Evolutionary conservation across 2,888 invertebrate genomes (phyloP).

Genomic region (Campoletis raptor): DNA sequence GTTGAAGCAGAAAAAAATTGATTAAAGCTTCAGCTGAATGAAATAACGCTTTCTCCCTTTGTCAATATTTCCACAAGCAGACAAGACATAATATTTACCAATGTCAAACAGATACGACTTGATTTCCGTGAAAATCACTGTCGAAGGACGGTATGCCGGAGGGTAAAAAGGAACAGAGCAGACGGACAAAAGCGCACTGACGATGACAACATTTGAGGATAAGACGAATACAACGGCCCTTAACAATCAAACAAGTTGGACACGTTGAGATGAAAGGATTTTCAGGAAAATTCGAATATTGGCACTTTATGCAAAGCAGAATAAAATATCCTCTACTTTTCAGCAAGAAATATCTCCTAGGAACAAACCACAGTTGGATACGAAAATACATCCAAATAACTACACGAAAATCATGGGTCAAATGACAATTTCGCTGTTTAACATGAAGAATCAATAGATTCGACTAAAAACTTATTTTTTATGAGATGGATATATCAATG

Average conservation of each 20-base stretch:
- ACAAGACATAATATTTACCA: constrained; percentile 16
- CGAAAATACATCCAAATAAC: neutral
- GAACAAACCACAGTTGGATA: neutral
- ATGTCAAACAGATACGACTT: constrained; percentile 9
- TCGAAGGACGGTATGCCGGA: neutral
- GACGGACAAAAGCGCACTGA: constrained; percentile 35
- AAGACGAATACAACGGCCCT: constrained; percentile 5
- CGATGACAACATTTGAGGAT: constrained; percentile 30
- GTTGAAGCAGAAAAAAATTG: neutral
- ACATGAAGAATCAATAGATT: neutral
- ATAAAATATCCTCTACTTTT: neutral
- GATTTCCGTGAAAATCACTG: constrained; percentile 26
- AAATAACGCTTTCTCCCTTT: neutral
- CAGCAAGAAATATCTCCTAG: neutral
- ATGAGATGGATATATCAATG: too few relatives aligned
- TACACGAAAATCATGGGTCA: neutral
- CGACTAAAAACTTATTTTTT: too few relatives aligned
- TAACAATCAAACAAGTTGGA: constrained; percentile 57
- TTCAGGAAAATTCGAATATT: neutral
- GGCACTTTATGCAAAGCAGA: neutral
- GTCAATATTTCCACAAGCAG: constrained; percentile 10
- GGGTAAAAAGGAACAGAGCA: constrained; percentile 11
- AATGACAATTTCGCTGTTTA: neutral
- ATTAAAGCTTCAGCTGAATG: constrained; percentile 1
- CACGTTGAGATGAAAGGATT: constrained; percentile 49